A percentile compares a stretch with the other conserved stretches of the same genome.
Conservation (phyloP, 2,113 vertebrate genomes). For the Dendrocopos noguchii region DNA sequence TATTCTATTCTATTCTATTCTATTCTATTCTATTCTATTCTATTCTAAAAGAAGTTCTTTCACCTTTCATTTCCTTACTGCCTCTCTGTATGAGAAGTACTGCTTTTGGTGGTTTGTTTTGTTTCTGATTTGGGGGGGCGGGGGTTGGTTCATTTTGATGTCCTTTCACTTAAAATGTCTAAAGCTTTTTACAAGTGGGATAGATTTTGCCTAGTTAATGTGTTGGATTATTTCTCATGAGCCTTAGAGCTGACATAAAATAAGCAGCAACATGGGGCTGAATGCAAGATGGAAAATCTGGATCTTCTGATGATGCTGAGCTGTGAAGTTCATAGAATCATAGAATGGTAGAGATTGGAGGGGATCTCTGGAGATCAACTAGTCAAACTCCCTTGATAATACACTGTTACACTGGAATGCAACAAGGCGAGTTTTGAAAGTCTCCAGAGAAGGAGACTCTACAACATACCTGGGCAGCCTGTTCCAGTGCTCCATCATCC, state of each 20-base stretch:
- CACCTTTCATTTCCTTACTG: not conserved
- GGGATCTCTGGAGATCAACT: too few species aligned
- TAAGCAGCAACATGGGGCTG: not conserved
- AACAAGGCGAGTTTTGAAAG: too few species aligned
- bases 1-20: too few species aligned
- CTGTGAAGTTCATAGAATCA: not conserved
- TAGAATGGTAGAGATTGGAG: too few species aligned
- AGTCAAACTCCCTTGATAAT: too few species aligned
- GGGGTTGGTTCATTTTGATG: not conserved
- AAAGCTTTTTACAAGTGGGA: not conserved
- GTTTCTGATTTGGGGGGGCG: not conserved
- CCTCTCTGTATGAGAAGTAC: not conserved
- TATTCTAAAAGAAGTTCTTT: not conserved
- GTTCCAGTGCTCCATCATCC: too few species aligned
- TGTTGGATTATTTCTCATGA: not conserved
- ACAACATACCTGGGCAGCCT: too few species aligned
- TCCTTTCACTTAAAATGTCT: not conserved
- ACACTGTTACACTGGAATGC: too few species aligned
- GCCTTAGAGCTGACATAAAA: not conserved
- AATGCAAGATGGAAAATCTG: not conserved
- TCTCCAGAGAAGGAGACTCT: too few species aligned
- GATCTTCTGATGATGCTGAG: not conserved
- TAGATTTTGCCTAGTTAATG: not conserved
- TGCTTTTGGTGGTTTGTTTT: not conserved
- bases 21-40: too few species aligned